phyloP scores from a whole-genome alignment of 2,888 invertebrate species.

The Drosophila algonquin region DNA sequence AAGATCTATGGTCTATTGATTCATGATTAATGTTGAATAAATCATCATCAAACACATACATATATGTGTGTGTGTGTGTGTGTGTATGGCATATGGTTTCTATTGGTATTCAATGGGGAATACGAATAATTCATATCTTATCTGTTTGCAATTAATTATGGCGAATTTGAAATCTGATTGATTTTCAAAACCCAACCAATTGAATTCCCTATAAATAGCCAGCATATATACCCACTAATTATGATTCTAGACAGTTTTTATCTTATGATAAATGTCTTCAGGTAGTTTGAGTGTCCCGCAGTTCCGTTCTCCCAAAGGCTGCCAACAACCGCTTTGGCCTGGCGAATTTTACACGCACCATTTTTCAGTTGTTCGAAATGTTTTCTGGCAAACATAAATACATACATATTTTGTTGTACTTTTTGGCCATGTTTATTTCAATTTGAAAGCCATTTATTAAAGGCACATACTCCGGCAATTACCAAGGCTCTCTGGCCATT shows the following conservation, averaged over 20 bases:
- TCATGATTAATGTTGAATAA: constrained; percentile 25
- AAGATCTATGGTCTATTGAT: constrained; percentile 13
- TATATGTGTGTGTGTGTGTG: too few species aligned
- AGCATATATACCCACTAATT: not conserved
- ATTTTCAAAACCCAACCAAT: constrained; percentile 21
- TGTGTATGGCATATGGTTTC: constrained; percentile 1
- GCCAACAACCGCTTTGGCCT: constrained; percentile 9
- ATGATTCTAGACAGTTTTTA: not conserved
- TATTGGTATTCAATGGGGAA: not conserved
- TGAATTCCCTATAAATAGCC: constrained; percentile 11
- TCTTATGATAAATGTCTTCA: constrained; percentile 4
- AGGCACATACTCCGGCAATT: constrained; percentile 39
- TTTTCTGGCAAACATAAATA: constrained; percentile 20
- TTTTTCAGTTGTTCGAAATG: constrained; percentile 52
- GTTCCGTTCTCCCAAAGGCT: not conserved
- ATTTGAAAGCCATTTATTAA: constrained; percentile 51
- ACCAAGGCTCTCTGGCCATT: constrained; percentile 15
- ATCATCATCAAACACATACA: constrained; percentile 21
- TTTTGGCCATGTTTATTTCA: constrained; percentile 40
- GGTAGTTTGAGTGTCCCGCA: not conserved
- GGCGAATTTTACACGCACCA: constrained; percentile 20
- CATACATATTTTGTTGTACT: not conserved
- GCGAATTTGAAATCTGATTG: constrained; percentile 17
- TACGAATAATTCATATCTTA: constrained; percentile 25
- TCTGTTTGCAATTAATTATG: constrained; percentile 30